Percentiles rank a stretch among this genome's conserved stretches.
phyloP scores from a whole-genome alignment of 2,797 vertebrate genomes.

The Chloroceryle inda region DNA sequence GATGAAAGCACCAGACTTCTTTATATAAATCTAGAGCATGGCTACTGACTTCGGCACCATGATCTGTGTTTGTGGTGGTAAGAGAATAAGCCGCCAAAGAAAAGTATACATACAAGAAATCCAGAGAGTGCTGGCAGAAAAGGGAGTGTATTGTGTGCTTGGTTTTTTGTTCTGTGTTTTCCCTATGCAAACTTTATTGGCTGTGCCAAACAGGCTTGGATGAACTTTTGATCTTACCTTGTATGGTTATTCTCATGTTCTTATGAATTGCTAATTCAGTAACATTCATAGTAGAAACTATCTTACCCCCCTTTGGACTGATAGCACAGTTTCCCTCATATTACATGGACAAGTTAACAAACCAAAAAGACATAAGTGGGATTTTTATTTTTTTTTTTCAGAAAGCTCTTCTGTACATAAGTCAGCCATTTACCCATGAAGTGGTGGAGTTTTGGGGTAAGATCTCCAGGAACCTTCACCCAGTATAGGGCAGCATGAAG shows the following conservation, averaged over 20 bases:
- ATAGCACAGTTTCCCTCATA: neutral
- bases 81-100: neutral
- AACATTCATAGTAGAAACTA: neutral
- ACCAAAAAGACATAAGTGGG: neutral
- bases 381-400: neutral
- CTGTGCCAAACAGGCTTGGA: neutral
- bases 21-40: neutral
- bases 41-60: neutral
- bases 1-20: neutral
- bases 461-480: neutral
- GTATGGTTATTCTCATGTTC: neutral
- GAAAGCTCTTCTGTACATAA: neutral
- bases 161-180: neutral
- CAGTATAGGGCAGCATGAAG: neutral
- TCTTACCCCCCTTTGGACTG: neutral
- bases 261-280: neutral
- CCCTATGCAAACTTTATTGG: neutral
- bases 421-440: neutral
- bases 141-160: neutral
- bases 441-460: neutral
- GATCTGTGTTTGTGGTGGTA: neutral
- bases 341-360: neutral
- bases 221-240: neutral
- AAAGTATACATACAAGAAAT: neutral
- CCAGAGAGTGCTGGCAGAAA: neutral